These are phyloP conservation scores for Buphagus erythrorhynchus DNA, from an alignment of 2,797 vertebrate genomes.

Conservation along the genomic window DNA sequence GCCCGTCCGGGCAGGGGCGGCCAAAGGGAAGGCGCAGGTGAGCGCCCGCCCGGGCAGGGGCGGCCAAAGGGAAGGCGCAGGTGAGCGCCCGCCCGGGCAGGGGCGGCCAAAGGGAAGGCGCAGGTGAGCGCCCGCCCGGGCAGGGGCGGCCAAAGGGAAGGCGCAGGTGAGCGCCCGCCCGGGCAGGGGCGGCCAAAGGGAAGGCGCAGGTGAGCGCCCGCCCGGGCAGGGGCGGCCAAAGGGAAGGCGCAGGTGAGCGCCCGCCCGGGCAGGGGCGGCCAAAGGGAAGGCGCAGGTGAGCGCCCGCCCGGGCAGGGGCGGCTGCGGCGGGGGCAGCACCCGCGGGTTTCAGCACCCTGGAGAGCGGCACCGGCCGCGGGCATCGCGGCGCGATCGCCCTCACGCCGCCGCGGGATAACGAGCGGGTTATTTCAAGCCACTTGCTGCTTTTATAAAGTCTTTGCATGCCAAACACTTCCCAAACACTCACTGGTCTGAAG, in stretches of 20 bases:
- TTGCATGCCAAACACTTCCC: not conserved
- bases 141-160: not conserved
- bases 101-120: too few species aligned
- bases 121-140: too few species aligned
- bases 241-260: too few species aligned
- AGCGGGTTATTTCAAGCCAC: not conserved
- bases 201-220: too few species aligned
- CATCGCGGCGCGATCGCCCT: not conserved
- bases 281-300: too few species aligned
- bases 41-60: too few species aligned
- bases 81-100: too few species aligned
- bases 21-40: not conserved
- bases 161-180: too few species aligned
- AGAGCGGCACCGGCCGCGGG: not conserved
- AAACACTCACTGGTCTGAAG: not conserved
- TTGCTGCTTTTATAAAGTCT: not conserved
- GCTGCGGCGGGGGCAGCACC: not conserved
- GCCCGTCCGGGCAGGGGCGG: too few species aligned
- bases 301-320: not conserved
- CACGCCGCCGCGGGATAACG: not conserved
- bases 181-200: not conserved
- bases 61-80: too few species aligned
- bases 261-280: too few species aligned
- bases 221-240: not conserved
- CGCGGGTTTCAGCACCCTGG: slow-evolving; percentile 7